Evolutionary conservation across 2,888 invertebrate species (phyloP).

Genomic region (Gryllus longicercus): DNA sequence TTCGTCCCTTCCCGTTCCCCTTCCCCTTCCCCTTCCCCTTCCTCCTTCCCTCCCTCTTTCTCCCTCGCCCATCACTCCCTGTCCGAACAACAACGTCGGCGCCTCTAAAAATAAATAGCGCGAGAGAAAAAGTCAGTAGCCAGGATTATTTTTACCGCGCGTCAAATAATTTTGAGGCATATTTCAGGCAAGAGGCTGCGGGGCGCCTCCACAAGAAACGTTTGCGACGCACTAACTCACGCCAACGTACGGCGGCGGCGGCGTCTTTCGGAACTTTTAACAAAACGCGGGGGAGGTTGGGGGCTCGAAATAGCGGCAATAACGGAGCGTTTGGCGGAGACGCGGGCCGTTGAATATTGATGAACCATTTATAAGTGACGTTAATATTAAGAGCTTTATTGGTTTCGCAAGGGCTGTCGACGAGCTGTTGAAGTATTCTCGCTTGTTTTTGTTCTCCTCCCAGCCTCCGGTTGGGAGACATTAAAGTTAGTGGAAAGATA

Average conservation of each 20-base stretch:
- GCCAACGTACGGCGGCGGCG: not conserved
- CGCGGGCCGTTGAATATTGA: not conserved
- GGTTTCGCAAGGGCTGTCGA: not conserved
- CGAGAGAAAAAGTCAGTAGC: not conserved
- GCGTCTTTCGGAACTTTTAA: not conserved
- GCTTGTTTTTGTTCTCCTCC: no score
- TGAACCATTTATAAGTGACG: not conserved
- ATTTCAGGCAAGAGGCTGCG: not conserved
- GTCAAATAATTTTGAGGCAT: constrained; percentile 17
- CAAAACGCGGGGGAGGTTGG: not conserved
- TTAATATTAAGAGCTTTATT: constrained; percentile 6
- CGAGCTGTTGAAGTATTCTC: not conserved
- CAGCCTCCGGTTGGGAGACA: no score
- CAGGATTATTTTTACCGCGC: constrained; percentile 2
- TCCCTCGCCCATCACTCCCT: not conserved
- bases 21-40: no score
- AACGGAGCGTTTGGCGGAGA: not conserved
- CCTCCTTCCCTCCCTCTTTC: not conserved
- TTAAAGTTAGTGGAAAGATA: no score
- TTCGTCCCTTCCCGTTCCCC: no score
- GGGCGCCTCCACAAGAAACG: not conserved
- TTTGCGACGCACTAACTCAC: not conserved
- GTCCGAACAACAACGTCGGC: not conserved
- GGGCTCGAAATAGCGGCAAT: not conserved
- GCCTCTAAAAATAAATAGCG: constrained; percentile 17